Percentiles rank a stretch among this genome's conserved stretches.
These are phyloP conservation scores for Drosophila mimetica DNA, from an alignment of 2,888 invertebrate species.

Conservation along the genomic window DNA sequence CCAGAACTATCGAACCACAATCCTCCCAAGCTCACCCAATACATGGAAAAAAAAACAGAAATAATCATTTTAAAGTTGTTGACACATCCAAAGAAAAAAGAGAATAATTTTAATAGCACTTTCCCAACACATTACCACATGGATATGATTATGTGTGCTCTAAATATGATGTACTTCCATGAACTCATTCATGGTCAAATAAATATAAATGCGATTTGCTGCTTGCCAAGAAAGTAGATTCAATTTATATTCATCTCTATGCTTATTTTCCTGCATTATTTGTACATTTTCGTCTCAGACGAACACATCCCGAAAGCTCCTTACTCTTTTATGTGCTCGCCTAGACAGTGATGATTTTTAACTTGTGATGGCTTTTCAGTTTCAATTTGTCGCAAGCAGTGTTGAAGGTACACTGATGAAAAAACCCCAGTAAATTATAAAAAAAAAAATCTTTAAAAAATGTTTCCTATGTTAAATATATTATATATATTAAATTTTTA, in stretches of 20 bases:
- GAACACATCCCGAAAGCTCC: background rate
- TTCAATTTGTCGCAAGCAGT: constrained; percentile 74
- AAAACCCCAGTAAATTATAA: too few relatives aligned
- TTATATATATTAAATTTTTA: too few relatives aligned
- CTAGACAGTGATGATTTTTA: constrained; percentile 44
- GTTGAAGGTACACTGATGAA: constrained; percentile 21
- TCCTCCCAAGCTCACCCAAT: too few relatives aligned
- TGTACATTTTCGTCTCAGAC: constrained; percentile 66
- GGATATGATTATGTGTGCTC: constrained; percentile 1
- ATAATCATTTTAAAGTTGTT: too few relatives aligned
- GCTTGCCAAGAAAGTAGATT: constrained; percentile 67
- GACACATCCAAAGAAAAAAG: background rate
- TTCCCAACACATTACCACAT: background rate
- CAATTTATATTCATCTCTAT: constrained; percentile 81
- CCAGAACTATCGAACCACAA: too few relatives aligned
- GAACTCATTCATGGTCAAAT: constrained; percentile 70
- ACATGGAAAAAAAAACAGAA: too few relatives aligned
- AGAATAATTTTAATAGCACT: background rate
- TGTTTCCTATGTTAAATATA: too few relatives aligned
- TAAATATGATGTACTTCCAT: background rate
- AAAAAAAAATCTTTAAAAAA: too few relatives aligned
- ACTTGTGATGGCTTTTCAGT: constrained; percentile 64
- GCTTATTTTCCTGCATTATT: constrained; percentile 75
- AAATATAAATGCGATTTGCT: constrained; percentile 77
- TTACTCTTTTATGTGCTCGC: background rate